Conservation (phyloP, 2,888 invertebrate species). For the Leptinotarsa rubiginosa region DNA sequence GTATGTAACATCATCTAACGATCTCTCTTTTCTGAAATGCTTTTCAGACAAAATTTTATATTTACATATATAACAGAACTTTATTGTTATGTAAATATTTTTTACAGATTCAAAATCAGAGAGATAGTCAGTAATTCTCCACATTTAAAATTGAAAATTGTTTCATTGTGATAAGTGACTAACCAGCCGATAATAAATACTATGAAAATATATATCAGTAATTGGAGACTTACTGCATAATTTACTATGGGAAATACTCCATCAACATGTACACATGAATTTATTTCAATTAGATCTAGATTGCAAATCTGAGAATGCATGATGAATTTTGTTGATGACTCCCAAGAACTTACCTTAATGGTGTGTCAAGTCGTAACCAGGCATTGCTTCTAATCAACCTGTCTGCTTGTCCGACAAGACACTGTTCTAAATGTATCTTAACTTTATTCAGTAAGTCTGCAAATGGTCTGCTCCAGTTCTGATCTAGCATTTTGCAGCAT, state of each 20-base stretch:
- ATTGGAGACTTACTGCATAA: too few species aligned
- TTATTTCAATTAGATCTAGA: background rate
- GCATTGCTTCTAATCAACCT: slow-evolving; percentile 74
- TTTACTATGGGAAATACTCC: background rate
- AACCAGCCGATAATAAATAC: too few species aligned
- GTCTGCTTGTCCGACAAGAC: slow-evolving; percentile 77
- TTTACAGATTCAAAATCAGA: too few species aligned
- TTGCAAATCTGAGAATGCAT: background rate
- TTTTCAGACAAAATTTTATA: too few species aligned
- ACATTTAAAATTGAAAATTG: too few species aligned
- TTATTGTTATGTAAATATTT: too few species aligned
- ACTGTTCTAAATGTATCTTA: slow-evolving; percentile 76
- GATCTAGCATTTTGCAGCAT: slow-evolving; percentile 61
- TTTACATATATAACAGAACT: too few species aligned
- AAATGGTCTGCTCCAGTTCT: slow-evolving; percentile 58
- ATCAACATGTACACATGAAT: background rate
- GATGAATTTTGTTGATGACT: background rate
- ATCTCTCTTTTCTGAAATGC: too few species aligned
- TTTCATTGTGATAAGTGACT: too few species aligned
- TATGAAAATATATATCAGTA: too few species aligned
- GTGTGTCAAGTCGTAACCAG: slow-evolving; percentile 74
- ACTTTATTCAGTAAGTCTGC: slow-evolving; percentile 72
- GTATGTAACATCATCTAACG: too few species aligned
- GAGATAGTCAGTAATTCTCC: too few species aligned
- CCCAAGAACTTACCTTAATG: slow-evolving; percentile 52